Evolutionary conservation across 2,797 vertebrate genomes (phyloP).

Genomic region (Eupleurogrammus muticus): DNA sequence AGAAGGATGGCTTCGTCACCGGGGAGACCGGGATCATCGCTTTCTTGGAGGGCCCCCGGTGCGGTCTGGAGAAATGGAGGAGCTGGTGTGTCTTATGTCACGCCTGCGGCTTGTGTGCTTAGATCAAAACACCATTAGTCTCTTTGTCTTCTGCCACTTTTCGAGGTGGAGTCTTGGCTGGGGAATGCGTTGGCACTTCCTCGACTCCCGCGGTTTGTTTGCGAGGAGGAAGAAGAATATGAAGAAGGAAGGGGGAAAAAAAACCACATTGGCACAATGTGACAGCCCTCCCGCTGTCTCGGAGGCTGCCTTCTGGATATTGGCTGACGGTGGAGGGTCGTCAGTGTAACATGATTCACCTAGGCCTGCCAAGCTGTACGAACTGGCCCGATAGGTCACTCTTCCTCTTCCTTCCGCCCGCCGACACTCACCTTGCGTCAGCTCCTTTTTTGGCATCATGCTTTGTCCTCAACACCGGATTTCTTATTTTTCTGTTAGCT

Average conservation of each 20-base stretch:
- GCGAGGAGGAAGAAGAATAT: conserved; percentile 19
- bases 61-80: conserved; percentile 75
- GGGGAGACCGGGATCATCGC: conserved; percentile 64
- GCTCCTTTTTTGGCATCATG: too few species aligned
- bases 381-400: too few species aligned
- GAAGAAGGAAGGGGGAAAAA: conserved; percentile 4
- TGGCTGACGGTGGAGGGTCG: too few species aligned
- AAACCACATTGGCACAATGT: conserved; percentile 30
- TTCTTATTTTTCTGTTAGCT: too few species aligned
- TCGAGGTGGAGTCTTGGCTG: conserved; percentile 71
- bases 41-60: conserved; percentile 67
- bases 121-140: conserved; percentile 81
- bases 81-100: conserved; percentile 79
- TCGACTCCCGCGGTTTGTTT: conserved; percentile 63
- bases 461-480: too few species aligned
- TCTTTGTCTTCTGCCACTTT: conserved; percentile 79
- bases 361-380: too few species aligned
- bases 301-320: too few species aligned
- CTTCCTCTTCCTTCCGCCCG: too few species aligned
- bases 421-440: too few species aligned
- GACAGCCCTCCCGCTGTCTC: too few species aligned
- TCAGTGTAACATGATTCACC: too few species aligned
- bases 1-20: conserved; percentile 55
- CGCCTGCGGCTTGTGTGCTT: conserved; percentile 77
- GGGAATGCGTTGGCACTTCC: conserved; percentile 69